Evolutionary conservation across 2,888 invertebrate genomes (phyloP).

Genomic region (Lithophane socia): DNA sequence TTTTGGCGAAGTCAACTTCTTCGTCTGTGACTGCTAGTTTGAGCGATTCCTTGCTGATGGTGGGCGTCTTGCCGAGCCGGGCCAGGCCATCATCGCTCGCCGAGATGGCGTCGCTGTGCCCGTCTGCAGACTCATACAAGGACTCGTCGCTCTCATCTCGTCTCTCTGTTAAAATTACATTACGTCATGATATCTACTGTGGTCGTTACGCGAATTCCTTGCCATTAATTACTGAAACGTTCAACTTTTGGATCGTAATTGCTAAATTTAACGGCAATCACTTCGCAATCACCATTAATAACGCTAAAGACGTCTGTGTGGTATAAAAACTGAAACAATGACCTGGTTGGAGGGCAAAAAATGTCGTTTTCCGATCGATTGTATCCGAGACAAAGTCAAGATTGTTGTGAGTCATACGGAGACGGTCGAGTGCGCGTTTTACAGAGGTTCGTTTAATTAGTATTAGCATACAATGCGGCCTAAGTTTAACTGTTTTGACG

Average conservation of each 20-base stretch:
- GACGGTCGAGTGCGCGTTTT: constrained; percentile 55
- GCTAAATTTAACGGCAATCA: constrained; percentile 60
- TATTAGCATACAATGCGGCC: constrained; percentile 72
- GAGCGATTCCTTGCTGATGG: constrained; percentile 87
- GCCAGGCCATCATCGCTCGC: constrained; percentile 86
- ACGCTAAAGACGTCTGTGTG: constrained; percentile 57
- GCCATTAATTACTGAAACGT: constrained; percentile 68
- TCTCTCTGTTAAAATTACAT: constrained; percentile 80
- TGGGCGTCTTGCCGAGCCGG: constrained; percentile 82
- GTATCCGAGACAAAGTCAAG: constrained; percentile 67
- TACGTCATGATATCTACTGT: constrained; percentile 52
- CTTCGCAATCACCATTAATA: constrained; percentile 56
- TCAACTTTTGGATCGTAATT: constrained; percentile 54
- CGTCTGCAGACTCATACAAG: constrained; percentile 87
- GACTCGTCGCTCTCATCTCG: constrained; percentile 89
- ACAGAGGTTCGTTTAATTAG: constrained; percentile 62
- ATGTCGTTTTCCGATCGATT: constrained; percentile 68
- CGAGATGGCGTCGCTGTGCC: constrained; percentile 86
- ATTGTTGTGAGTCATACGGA: constrained; percentile 67
- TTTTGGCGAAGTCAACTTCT: constrained; percentile 80
- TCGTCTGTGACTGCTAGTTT: constrained; percentile 88
- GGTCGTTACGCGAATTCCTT: constrained; percentile 66
- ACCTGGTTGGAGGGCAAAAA: constrained; percentile 66
- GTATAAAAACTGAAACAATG: constrained; percentile 72
- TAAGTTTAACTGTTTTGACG: constrained; percentile 56